phyloP scores from a whole-genome alignment of 2,888 invertebrate genomes.

The Drosophila neutralis region DNA sequence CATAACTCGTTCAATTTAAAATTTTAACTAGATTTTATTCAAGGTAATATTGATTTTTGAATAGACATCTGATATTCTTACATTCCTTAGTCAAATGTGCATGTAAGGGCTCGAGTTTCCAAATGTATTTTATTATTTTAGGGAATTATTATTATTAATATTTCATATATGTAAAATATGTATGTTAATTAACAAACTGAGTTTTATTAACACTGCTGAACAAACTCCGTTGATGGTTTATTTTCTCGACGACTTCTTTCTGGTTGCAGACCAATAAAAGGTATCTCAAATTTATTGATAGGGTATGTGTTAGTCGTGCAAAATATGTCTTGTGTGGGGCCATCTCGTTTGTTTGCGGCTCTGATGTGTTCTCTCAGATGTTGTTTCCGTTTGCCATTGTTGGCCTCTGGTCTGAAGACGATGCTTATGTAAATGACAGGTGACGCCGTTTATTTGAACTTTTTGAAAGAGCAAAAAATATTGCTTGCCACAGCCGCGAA shows the following conservation, averaged over 20 bases:
- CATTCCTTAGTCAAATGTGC: neutral
- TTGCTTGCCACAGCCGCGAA: conserved; percentile 7
- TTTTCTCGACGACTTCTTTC: neutral
- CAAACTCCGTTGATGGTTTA: too few species aligned
- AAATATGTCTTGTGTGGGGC: neutral
- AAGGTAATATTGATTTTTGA: neutral
- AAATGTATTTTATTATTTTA: neutral
- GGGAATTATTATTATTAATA: neutral
- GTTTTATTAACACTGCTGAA: too few species aligned
- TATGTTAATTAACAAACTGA: neutral
- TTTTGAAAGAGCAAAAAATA: conserved; percentile 37
- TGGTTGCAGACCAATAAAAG: neutral
- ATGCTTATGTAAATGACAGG: conserved; percentile 61
- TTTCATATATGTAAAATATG: neutral
- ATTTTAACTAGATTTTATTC: neutral
- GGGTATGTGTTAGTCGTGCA: neutral
- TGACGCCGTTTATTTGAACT: conserved; percentile 62
- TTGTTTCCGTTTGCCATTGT: conserved; percentile 22
- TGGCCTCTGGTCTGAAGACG: conserved; percentile 17
- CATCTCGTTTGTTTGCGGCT: neutral
- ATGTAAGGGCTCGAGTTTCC: neutral
- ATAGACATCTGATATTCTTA: neutral
- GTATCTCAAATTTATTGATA: neutral
- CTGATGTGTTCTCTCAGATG: neutral
- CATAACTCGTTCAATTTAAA: neutral